Conservation (phyloP, 1,140 invertebrate species). For the Hesperophylax magnus region DNA sequence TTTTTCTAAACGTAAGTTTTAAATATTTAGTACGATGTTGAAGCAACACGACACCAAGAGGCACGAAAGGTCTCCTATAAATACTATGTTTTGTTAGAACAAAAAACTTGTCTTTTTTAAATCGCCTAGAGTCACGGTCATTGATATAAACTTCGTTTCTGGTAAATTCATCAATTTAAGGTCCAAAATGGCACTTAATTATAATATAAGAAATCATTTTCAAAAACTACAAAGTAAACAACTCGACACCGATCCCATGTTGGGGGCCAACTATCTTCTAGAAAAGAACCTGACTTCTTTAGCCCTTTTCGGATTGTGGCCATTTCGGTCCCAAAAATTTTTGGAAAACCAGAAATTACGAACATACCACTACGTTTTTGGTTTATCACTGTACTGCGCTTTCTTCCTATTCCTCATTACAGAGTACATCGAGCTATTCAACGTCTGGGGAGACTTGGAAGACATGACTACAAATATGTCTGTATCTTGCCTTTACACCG, state of each 20-base stretch:
- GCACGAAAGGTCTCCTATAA: no score
- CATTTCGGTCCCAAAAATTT: constrained; percentile 49
- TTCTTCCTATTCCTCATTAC: constrained; percentile 54
- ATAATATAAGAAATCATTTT: no score
- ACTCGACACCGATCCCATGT: background rate
- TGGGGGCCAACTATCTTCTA: constrained; percentile 31
- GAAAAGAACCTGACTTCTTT: constrained; percentile 52
- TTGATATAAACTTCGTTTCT: background rate
- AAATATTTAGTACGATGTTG: no score
- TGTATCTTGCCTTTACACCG: constrained; percentile 54
- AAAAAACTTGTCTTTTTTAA: no score
- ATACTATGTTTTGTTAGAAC: no score
- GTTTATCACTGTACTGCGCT: constrained; percentile 44
- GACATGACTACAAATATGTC: constrained; percentile 57
- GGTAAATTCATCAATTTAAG: background rate
- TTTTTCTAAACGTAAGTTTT: background rate
- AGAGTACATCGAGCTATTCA: constrained; percentile 53
- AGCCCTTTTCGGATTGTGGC: constrained; percentile 53
- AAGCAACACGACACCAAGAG: no score
- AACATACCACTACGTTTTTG: constrained; percentile 38
- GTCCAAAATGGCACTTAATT: no score
- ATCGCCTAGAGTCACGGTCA: no score
- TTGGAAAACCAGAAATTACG: constrained; percentile 42
- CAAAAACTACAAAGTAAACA: no score
- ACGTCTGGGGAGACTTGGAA: constrained; percentile 55